Conservation (phyloP, 2,797 vertebrate genomes). For the Euthynnus affinis region DNA sequence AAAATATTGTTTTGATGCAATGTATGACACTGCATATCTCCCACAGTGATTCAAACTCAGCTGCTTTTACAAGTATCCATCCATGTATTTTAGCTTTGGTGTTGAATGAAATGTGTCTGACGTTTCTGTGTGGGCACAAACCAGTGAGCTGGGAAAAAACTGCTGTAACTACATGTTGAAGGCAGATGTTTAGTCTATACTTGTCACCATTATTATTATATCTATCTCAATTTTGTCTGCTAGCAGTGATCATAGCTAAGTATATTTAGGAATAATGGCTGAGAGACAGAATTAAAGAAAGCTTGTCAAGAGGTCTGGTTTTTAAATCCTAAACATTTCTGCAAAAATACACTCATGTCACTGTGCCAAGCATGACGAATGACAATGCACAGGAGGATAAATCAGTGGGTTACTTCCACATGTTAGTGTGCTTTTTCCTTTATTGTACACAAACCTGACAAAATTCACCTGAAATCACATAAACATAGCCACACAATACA, state of each 20-base stretch:
- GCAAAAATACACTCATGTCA: conserved; percentile 47
- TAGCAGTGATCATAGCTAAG: conserved; percentile 29
- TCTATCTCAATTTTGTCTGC: conserved; percentile 44
- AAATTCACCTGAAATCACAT: conserved; percentile 12
- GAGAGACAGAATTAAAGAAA: conserved; percentile 3
- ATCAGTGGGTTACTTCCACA: conserved; percentile 9
- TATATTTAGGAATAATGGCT: conserved; percentile 21
- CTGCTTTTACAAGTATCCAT: conserved; percentile 21
- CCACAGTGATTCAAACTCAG: neutral
- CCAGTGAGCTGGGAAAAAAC: conserved; percentile 37
- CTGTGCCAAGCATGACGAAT: conserved; percentile 32
- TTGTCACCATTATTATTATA: conserved; percentile 51
- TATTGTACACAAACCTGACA: conserved; percentile 16
- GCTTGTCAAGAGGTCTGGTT: conserved; percentile 1
- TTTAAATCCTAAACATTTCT: conserved; percentile 40
- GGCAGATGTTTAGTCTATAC: conserved; percentile 68
- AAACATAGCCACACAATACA: conserved; percentile 24
- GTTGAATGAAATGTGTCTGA: conserved; percentile 42
- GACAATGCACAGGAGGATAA: conserved; percentile 39
- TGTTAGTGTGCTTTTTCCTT: conserved; percentile 3
- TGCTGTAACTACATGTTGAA: conserved; percentile 52
- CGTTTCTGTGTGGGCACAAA: conserved; percentile 41
- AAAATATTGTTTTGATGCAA: conserved; percentile 16
- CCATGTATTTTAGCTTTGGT: conserved; percentile 34
- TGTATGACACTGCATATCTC: neutral